Conservation (phyloP, 1,140 invertebrate species). For the Ganaspis sp. region DNA sequence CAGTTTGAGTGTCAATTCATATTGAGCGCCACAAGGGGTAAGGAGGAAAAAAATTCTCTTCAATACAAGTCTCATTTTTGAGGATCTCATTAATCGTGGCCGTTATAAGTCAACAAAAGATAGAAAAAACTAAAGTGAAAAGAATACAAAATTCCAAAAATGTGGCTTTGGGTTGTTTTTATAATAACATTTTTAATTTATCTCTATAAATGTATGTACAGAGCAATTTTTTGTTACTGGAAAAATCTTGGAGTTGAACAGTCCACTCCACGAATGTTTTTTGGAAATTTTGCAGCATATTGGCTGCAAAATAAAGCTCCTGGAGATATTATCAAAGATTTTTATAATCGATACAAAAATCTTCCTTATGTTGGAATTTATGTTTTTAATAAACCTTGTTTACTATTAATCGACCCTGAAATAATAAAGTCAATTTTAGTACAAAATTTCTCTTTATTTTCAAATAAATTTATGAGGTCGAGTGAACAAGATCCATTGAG, state of each 20-base stretch:
- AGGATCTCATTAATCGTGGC: too few relatives aligned
- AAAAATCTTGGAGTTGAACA: background rate
- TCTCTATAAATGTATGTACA: background rate
- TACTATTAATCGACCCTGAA: background rate
- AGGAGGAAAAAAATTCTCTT: too few relatives aligned
- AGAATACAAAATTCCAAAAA: too few relatives aligned
- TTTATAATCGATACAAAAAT: background rate
- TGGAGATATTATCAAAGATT: background rate
- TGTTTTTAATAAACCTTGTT: background rate
- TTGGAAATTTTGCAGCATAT: background rate
- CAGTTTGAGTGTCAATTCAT: too few relatives aligned
- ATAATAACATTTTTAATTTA: background rate
- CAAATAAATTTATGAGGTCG: background rate
- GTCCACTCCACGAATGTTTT: background rate
- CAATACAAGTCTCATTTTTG: too few relatives aligned
- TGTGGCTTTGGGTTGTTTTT: too few relatives aligned
- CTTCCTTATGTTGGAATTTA: background rate
- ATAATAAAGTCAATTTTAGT: background rate
- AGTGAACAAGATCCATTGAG: background rate
- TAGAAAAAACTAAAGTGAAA: too few relatives aligned
- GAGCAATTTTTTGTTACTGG: background rate
- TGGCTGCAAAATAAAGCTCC: background rate
- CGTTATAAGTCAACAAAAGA: too few relatives aligned
- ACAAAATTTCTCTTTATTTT: background rate
- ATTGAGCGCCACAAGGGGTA: too few relatives aligned